Percentiles rank a stretch among this genome's conserved stretches.
These are phyloP conservation scores for Ataeniobius toweri DNA, from an alignment of 2,797 vertebrate species.

Conservation along the genomic window DNA sequence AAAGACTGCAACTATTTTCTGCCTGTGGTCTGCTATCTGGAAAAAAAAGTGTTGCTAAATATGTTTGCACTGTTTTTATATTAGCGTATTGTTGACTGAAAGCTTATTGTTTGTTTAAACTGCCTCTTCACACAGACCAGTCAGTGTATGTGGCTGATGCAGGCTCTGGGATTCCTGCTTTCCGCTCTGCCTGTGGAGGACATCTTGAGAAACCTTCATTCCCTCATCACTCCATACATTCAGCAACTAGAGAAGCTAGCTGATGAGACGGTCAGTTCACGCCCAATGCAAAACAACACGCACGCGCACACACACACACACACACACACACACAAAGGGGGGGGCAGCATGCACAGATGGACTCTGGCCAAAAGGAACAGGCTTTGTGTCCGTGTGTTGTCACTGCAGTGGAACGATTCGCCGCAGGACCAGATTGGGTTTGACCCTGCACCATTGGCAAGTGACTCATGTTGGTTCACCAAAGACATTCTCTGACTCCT, in stretches of 20 bases:
- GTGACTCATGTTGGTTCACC: constrained; percentile 57
- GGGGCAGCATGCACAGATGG: constrained; percentile 53
- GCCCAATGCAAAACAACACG: constrained; percentile 5
- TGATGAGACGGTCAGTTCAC: constrained; percentile 88
- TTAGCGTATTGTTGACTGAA: constrained; percentile 14
- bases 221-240: constrained; percentile 97
- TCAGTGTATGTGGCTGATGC: constrained; percentile 99
- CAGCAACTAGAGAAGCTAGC: constrained; percentile 98
- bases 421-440: constrained; percentile 81
- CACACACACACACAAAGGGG: constrained; percentile 2
- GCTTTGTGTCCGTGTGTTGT: constrained; percentile 67
- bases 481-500: constrained; percentile 33
- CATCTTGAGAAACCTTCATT: constrained; percentile 96
- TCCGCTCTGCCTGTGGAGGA: constrained; percentile 97
- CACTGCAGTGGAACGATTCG: constrained; percentile 78
- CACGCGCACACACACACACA: constrained; percentile 18
- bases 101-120: constrained; percentile 10
- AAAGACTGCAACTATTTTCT: constrained; percentile 31
- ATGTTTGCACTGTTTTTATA: constrained; percentile 4
- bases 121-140: constrained; percentile 84
- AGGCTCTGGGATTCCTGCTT: constrained; percentile 96
- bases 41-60: background rate
- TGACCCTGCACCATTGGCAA: constrained; percentile 68
- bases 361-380: constrained; percentile 67
- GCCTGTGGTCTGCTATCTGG: constrained; percentile 1